A percentile compares a stretch with the other conserved stretches of the same genome.
Conservation (phyloP, 2,888 invertebrate genomes). For the Ernsta delagoae region DNA sequence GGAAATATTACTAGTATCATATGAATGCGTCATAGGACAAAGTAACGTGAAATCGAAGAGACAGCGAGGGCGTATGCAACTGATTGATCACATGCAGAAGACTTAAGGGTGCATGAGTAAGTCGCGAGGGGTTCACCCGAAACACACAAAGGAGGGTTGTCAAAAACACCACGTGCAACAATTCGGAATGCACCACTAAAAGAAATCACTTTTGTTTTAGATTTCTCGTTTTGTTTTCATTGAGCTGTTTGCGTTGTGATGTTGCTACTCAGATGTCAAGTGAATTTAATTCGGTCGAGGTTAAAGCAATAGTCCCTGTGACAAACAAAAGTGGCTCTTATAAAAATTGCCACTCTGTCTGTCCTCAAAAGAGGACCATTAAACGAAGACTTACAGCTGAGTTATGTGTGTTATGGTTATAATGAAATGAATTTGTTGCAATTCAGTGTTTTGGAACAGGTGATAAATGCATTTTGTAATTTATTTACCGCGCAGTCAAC, state of each 20-base stretch:
- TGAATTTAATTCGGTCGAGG: slow-evolving; percentile 8
- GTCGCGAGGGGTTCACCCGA: slow-evolving; percentile 10
- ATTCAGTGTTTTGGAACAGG: too few species aligned
- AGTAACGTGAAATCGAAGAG: slow-evolving; percentile 12
- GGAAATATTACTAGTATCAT: too few species aligned
- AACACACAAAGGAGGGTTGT: slow-evolving; percentile 21
- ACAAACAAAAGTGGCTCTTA: neutral
- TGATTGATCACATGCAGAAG: slow-evolving; percentile 26
- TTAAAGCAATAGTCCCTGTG: slow-evolving; percentile 4
- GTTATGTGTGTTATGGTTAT: too few species aligned
- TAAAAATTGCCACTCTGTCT: slow-evolving; percentile 1
- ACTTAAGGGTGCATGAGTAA: slow-evolving; percentile 19
- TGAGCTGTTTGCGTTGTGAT: neutral
- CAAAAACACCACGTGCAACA: slow-evolving; percentile 5
- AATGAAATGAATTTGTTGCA: too few species aligned
- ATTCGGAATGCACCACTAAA: slow-evolving; percentile 2
- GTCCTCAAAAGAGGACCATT: neutral
- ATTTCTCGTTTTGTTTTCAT: neutral
- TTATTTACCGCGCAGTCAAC: too few species aligned
- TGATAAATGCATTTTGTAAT: too few species aligned
- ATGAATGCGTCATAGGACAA: too few species aligned
- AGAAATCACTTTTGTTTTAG: neutral
- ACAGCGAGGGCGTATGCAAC: slow-evolving; percentile 12
- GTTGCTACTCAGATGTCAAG: slow-evolving; percentile 1
- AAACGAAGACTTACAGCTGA: neutral